phyloP scores from a whole-genome alignment of 2,888 invertebrate genomes.

The Pardosa pseudoannulata region DNA sequence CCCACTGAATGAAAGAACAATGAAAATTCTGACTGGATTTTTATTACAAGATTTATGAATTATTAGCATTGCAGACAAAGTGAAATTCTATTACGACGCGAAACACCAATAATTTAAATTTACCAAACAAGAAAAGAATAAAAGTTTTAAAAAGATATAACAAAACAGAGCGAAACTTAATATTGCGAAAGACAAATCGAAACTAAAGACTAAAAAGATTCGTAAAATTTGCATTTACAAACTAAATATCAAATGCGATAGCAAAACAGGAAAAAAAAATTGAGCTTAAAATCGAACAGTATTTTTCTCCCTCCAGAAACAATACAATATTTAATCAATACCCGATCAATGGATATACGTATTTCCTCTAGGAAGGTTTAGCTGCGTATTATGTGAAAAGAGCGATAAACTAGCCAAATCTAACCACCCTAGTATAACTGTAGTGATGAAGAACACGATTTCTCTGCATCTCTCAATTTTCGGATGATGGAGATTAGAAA shows the following conservation, averaged over 20 bases:
- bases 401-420: constrained; percentile 6
- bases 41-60: too few species aligned
- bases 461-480: neutral
- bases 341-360: neutral
- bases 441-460: neutral
- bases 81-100: too few species aligned
- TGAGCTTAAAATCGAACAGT: neutral
- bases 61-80: too few species aligned
- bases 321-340: neutral
- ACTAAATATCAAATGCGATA: neutral
- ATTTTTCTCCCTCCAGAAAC: neutral
- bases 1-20: too few species aligned
- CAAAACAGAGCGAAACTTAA: too few species aligned
- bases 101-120: too few species aligned
- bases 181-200: too few species aligned
- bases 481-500: neutral
- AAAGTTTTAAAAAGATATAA: too few species aligned
- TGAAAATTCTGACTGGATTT: too few species aligned
- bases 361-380: neutral
- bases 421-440: neutral
- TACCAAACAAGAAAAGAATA: too few species aligned
- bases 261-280: neutral
- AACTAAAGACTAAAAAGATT: too few species aligned
- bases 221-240: too few species aligned
- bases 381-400: neutral